These are phyloP conservation scores for Microplitis manilae DNA, from an alignment of 2,888 invertebrate genomes.

Conservation along the genomic window DNA sequence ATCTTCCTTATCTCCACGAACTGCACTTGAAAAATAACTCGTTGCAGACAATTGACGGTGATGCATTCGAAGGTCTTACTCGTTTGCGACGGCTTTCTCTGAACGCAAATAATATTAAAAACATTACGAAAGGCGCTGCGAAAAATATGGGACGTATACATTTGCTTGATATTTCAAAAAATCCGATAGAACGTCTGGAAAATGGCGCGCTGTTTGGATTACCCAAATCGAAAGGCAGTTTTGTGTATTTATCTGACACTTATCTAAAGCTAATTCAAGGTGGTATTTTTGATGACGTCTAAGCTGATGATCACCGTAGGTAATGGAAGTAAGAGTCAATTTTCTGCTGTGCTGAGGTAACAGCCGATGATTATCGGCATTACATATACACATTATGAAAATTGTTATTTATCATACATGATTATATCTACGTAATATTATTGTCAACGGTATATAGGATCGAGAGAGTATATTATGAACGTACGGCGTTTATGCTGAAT, in stretches of 20 bases:
- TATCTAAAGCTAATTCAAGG: constrained; percentile 42
- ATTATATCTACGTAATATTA: no score
- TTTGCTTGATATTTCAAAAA: constrained; percentile 56
- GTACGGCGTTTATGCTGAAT: no score
- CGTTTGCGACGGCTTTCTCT: constrained; percentile 31
- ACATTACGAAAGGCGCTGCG: constrained; percentile 27
- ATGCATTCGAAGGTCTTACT: constrained; percentile 36
- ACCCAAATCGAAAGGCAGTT: constrained; percentile 40
- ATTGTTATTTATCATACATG: no score
- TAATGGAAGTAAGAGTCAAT: background rate
- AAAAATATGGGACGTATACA: constrained; percentile 38
- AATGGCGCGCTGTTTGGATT: constrained; percentile 57
- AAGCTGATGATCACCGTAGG: constrained; percentile 1
- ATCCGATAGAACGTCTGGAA: constrained; percentile 66
- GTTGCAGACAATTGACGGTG: constrained; percentile 35
- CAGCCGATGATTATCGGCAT: background rate
- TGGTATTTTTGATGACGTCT: constrained; percentile 43
- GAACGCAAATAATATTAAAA: constrained; percentile 31
- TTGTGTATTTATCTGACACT: constrained; percentile 27
- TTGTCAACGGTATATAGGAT: no score
- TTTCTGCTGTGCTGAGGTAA: background rate
- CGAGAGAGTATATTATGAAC: no score
- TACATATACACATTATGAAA: background rate
- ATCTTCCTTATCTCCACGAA: constrained; percentile 46
- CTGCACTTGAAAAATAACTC: constrained; percentile 70